phyloP scores from a whole-genome alignment of 1,140 invertebrate genomes.

The Neuroterus valhalla region DNA sequence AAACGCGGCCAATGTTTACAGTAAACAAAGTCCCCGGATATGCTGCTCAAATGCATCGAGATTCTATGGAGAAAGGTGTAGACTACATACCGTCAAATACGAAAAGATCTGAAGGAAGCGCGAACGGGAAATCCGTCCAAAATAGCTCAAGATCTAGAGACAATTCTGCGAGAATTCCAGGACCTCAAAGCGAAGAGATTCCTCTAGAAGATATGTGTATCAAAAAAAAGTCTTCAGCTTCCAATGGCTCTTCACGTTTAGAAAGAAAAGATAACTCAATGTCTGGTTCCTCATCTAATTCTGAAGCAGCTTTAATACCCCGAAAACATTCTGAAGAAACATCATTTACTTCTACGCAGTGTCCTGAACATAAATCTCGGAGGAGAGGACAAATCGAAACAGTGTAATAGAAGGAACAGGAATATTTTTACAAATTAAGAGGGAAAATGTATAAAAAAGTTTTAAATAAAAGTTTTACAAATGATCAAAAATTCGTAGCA shows the following conservation, averaged over 20 bases:
- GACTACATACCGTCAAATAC: conserved; percentile 59
- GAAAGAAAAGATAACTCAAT: conserved; percentile 39
- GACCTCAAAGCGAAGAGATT: conserved; percentile 87
- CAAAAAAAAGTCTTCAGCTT: conserved; percentile 64
- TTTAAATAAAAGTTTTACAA: background rate
- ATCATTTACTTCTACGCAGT: conserved; percentile 80
- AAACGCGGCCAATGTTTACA: conserved; percentile 77
- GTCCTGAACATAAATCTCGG: conserved; percentile 68
- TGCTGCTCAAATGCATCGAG: conserved; percentile 79
- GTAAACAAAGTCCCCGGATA: conserved; percentile 81
- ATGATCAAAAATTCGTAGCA: too few relatives aligned
- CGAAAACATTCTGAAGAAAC: conserved; percentile 80
- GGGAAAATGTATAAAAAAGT: background rate
- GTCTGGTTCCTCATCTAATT: conserved; percentile 46
- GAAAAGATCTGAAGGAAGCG: conserved; percentile 63
- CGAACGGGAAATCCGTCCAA: conserved; percentile 54
- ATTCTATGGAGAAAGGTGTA: conserved; percentile 57
- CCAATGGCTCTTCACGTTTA: conserved; percentile 46
- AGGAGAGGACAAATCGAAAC: conserved; percentile 82
- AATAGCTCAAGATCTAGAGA: conserved; percentile 79
- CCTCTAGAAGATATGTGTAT: conserved; percentile 86
- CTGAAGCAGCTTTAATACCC: conserved; percentile 42
- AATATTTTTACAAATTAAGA: background rate
- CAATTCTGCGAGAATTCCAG: conserved; percentile 82
- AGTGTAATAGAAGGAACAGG: conserved; percentile 73